Base-by-base conservation (phyloP, 2,797 vertebrate species). In the Euthynnus affinis region DNA sequence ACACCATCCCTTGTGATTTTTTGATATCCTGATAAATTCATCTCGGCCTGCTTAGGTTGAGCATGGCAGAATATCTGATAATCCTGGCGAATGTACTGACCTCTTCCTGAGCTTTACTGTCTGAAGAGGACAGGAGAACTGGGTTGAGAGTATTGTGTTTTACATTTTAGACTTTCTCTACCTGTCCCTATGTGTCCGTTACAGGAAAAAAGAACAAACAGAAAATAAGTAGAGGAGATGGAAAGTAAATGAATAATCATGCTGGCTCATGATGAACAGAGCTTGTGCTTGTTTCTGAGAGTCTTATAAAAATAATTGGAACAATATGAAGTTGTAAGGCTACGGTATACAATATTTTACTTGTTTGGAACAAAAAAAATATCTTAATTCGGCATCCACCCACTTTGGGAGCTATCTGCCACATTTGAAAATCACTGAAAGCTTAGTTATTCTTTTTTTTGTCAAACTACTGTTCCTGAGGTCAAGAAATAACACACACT, bases 21-120 rank as follows among this genome's bases (percentile, higher is more conserved):
- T 78, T 67, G 58, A 81, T 82, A 66, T 89, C 60, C 78, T 76
- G 71, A 81, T 89, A 72, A 83, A 83, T 85, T 86, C 68, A 87
- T 85, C 60, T 81, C 51, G 23, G 46, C 37, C 72, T 46, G 80
- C 74, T 77, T 82, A 60, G 69, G 51, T 52, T 75, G 73, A 80
- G 83, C 51, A 51, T 12, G 1, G 61, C 74, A 55, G 62, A 52
- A 53, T 81, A 60, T 89, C 63, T 84, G 44, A 74, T 89, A 86
- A 89, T 89, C 76, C 80, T 65, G 4, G 23, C 7, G 61, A 76
- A 68, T 25, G 25, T 9, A 18, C 81, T 82, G 80, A 84, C 84
- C 86, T 84, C 74, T 25, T 71, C 69, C 46, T 71, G 66, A 76
- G 52, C 74, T 42, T 65, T 17, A 44, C 56, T 17, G 40, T 85